Evolutionary conservation across 2,113 vertebrate species (phyloP).

Genomic region (Spermophilus dauricus): DNA sequence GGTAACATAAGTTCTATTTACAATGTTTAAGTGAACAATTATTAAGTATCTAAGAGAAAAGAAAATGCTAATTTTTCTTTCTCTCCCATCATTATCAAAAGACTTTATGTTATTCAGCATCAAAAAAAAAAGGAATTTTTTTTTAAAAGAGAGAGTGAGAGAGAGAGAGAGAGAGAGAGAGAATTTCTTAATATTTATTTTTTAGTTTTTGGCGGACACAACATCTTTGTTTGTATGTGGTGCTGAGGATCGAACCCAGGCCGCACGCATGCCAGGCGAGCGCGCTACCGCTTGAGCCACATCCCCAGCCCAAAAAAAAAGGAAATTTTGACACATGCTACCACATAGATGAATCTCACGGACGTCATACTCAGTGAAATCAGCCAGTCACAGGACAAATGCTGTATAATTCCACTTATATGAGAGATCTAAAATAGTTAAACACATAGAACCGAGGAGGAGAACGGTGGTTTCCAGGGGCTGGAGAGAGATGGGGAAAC

Average conservation of each 20-base stretch:
- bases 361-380: background rate
- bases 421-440: background rate
- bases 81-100: conserved; percentile 4
- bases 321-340: background rate
- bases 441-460: background rate
- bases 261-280: too few relatives aligned
- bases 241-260: too few relatives aligned
- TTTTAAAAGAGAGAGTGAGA: too few relatives aligned
- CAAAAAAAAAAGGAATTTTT: too few relatives aligned
- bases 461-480: background rate
- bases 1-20: background rate
- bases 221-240: too few relatives aligned
- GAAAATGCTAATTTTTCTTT: conserved; percentile 40
- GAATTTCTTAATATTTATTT: too few relatives aligned
- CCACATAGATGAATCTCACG: background rate
- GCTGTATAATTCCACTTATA: background rate
- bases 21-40: conserved; percentile 27
- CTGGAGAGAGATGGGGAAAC: background rate
- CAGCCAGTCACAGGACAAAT: background rate
- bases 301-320: too few relatives aligned
- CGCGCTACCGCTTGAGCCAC: too few relatives aligned
- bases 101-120: background rate
- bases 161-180: too few relatives aligned
- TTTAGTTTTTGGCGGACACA: too few relatives aligned
- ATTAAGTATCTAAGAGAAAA: background rate